These are phyloP conservation scores for Drosophila rhopaloa DNA, from an alignment of 1,140 invertebrate genomes.

Conservation along the genomic window DNA sequence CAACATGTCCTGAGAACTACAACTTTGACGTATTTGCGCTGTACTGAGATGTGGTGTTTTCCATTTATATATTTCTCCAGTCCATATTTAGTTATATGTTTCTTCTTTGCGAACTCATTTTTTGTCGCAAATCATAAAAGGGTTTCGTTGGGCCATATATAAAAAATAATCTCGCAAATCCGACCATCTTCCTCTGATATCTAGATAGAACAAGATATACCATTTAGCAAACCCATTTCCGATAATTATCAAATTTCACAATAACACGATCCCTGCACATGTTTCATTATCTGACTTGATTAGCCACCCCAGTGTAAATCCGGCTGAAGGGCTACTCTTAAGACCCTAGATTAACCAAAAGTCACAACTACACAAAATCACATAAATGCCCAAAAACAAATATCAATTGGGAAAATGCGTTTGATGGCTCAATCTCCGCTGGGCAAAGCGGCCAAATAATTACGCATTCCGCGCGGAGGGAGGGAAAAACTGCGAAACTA, in stretches of 20 bases:
- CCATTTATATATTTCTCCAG: no score
- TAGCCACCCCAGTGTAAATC: conserved; percentile 1
- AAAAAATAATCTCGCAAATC: no score
- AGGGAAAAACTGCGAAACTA: conserved; percentile 52
- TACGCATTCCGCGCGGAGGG: conserved; percentile 16
- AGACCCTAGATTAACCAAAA: conserved; percentile 51
- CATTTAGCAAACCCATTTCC: conserved; percentile 1
- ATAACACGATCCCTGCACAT: conserved; percentile 7
- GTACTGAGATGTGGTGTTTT: no score
- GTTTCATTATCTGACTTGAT: conserved; percentile 6
- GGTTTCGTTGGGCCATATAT: no score
- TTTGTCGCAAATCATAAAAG: no score
- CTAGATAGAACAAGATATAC: neutral
- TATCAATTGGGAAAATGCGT: conserved; percentile 28
- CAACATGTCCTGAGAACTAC: no score
- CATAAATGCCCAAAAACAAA: conserved; percentile 41
- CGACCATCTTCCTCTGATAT: no score
- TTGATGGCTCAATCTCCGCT: conserved; percentile 41
- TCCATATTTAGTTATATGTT: no score
- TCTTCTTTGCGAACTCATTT: no score
- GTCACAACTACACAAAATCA: conserved; percentile 38
- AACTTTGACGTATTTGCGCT: no score
- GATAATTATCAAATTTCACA: conserved; percentile 15
- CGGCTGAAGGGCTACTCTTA: conserved; percentile 19
- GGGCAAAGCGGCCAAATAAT: conserved; percentile 26